phyloP scores from a whole-genome alignment of 2,113 vertebrate species.

The Benitochromis conjunctus region DNA sequence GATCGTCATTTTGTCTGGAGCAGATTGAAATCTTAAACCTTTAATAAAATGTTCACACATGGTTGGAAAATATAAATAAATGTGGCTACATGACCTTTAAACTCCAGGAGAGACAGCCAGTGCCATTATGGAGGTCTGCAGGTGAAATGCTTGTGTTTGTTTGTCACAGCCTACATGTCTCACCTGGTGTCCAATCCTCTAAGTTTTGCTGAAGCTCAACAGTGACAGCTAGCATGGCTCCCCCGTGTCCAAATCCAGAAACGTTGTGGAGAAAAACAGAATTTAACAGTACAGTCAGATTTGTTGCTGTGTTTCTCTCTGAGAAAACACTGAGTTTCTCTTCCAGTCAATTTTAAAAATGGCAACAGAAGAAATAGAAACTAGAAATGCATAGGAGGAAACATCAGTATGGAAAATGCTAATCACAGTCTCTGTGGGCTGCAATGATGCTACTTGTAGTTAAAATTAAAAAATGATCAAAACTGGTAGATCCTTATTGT shows the following conservation, averaged over 20 bases:
- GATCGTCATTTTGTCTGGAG: neutral
- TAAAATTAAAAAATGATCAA: neutral
- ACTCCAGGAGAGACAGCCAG: neutral
- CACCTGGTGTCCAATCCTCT: neutral
- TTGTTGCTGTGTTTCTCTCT: neutral
- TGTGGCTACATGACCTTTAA: neutral
- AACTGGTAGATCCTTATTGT: neutral
- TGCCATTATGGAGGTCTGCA: conserved; percentile 12
- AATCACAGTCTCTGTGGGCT: neutral
- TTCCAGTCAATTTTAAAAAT: neutral
- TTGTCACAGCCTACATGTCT: neutral
- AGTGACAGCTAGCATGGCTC: neutral
- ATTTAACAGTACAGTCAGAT: neutral
- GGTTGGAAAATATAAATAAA: neutral
- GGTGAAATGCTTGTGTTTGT: neutral
- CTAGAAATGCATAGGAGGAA: neutral
- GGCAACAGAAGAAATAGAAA: neutral
- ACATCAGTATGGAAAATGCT: neutral
- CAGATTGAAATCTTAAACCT: neutral
- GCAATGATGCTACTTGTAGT: neutral
- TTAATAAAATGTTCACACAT: neutral
- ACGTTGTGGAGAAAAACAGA: neutral
- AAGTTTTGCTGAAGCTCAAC: neutral
- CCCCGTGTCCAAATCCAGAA: neutral
- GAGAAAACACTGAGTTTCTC: neutral